Percentiles rank a stretch among this genome's conserved stretches.
phyloP scores from a whole-genome alignment of 2,113 vertebrate species.

The Calidris pygmaea region DNA sequence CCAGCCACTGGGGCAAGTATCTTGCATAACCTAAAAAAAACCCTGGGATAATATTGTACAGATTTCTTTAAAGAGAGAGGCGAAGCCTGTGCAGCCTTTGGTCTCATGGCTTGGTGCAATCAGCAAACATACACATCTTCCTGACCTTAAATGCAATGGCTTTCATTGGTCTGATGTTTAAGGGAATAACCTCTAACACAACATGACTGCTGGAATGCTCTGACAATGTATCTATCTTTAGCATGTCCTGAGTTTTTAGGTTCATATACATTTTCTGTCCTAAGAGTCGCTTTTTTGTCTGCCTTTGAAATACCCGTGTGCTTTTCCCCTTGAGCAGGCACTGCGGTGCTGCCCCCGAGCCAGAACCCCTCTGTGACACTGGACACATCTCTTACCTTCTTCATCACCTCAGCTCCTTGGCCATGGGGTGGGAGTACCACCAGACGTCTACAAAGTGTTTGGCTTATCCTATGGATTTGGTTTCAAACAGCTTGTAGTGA shows the following conservation, averaged over 20 bases:
- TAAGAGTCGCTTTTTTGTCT: not conserved
- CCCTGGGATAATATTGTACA: not conserved
- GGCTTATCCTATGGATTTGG: not conserved
- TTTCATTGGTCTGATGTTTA: not conserved
- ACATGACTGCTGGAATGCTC: not conserved
- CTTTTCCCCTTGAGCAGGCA: not conserved
- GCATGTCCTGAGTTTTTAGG: not conserved
- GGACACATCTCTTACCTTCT: not conserved
- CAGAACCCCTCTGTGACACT: not conserved
- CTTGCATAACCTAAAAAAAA: not conserved
- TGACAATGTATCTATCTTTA: not conserved
- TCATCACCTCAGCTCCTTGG: not conserved
- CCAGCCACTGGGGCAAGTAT: not conserved
- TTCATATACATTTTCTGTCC: not conserved
- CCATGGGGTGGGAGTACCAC: not conserved
- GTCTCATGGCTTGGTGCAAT: not conserved
- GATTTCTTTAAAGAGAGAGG: not conserved
- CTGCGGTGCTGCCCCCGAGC: not conserved
- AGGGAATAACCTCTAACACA: not conserved
- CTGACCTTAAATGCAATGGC: not conserved
- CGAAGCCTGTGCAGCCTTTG: not conserved
- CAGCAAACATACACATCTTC: not conserved
- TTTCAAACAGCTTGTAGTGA: fast-evolving
- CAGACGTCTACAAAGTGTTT: not conserved
- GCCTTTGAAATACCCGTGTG: not conserved